Evolutionary conservation across 1,140 invertebrate species (phyloP), one percentile per base, ranked within the genome.

Genomic region (Brachionus paranguensis): DNA sequence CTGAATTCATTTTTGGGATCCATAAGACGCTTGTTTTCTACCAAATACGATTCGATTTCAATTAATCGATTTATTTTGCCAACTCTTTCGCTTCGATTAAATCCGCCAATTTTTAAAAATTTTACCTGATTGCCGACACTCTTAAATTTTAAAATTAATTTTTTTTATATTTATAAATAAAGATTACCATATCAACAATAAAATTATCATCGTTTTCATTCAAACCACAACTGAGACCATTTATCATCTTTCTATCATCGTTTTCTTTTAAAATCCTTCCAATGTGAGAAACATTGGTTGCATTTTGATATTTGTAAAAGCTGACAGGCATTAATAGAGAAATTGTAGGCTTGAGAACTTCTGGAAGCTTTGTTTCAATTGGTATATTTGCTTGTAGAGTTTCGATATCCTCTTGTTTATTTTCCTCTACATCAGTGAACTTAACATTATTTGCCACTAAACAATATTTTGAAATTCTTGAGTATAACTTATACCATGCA

Each of bases 151-250:
- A 47, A 45, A 14, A 60, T 45, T 27, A 20, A 33, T 43, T 17
- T 7, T 37, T 20, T 64, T 14, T 37, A 24, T 24, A 33, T 3
- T 29, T 0, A 7, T 33, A 11, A 2, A 5, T 37, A n/a, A 45
- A 64, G 27, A 41, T 10, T 81, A 81, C 78, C 78, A 81, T 45
- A 81, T 81, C 78, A 45, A 45, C 78, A 5, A 81, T 64, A 45
- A 81, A 81, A 43, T 43, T 41, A 64, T 81, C 78, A 68, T 68
- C 33, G 8, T 27, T 81, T 81, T 81, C 78, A 37, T 81, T 81
- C 14, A 47, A 43, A 47, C 43, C 17, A 68, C 50, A 81, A 20
- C 2, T 27, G 6, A 81, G n/a, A 24, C 53, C 78, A 27, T 12
- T 81, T 5, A 81, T 41, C 53, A 68, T 41, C 11, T 64, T 76